Conservation (phyloP, 1,140 invertebrate genomes). For the Diuraphis noxia region DNA sequence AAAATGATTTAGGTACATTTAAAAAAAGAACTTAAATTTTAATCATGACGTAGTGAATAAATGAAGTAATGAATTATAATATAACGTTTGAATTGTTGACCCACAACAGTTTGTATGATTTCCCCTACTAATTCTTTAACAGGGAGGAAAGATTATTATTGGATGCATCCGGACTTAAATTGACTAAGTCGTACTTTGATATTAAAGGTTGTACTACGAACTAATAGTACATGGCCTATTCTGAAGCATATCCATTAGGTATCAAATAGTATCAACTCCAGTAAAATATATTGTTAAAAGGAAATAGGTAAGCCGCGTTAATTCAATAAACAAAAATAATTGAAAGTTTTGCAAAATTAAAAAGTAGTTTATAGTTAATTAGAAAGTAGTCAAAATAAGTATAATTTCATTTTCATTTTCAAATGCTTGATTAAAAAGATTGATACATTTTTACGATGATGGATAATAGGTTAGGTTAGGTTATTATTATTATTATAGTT, state of each 20-base stretch:
- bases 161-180: constrained; percentile 42
- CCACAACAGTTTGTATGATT: constrained; percentile 26
- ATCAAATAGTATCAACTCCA: neutral
- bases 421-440: no score
- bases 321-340: no score
- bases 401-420: no score
- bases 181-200: constrained; percentile 17
- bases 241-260: neutral
- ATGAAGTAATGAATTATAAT: constrained; percentile 36
- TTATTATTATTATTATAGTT: no score
- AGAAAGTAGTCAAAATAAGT: no score
- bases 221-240: constrained; percentile 4
- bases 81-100: constrained; percentile 43
- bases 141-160: constrained; percentile 30
- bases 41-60: no score
- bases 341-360: no score
- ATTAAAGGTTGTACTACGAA: constrained; percentile 3
- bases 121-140: neutral
- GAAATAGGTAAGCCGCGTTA: neutral
- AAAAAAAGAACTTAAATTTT: neutral
- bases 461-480: no score
- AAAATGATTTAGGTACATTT: neutral
- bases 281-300: neutral
- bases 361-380: no score
- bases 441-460: no score